Conservation (phyloP, 2,888 invertebrate genomes). For the Teleiodes luculella region DNA sequence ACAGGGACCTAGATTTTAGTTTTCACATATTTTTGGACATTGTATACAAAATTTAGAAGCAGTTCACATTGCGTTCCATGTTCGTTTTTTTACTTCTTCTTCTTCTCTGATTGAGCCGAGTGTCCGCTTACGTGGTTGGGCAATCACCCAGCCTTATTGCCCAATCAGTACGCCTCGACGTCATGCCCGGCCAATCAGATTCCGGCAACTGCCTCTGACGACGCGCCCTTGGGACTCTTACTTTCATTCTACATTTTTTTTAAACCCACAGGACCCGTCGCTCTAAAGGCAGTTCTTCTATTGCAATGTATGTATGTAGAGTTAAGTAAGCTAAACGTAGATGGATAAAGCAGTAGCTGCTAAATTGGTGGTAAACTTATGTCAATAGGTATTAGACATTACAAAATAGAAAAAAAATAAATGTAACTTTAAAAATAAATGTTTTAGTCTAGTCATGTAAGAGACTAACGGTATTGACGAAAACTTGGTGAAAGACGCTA, state of each 20-base stretch:
- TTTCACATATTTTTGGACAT: constrained; percentile 71
- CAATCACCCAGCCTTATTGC: constrained; percentile 86
- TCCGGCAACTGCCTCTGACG: constrained; percentile 53
- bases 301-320: constrained; percentile 77
- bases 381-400: constrained; percentile 70
- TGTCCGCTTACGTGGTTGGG: constrained; percentile 82
- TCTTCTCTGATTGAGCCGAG: constrained; percentile 60
- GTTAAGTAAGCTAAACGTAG: constrained; percentile 70
- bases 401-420: constrained; percentile 62
- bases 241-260: constrained; percentile 43
- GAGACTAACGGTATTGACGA: constrained; percentile 59
- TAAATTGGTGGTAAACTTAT: constrained; percentile 77
- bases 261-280: constrained; percentile 43
- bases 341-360: constrained; percentile 58
- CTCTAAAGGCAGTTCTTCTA: constrained; percentile 53
- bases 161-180: constrained; percentile 80
- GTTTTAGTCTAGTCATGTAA: constrained; percentile 71
- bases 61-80: constrained; percentile 8
- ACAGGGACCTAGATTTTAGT: constrained; percentile 74
- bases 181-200: constrained; percentile 60
- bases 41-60: constrained; percentile 55
- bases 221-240: constrained; percentile 41
- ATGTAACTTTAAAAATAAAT: constrained; percentile 66
- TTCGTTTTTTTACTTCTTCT: constrained; percentile 30
- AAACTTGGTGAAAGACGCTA: constrained; percentile 78